Evolutionary conservation across 2,113 vertebrate genomes (phyloP).

Genomic region (Girardinichthys multiradiatus): DNA sequence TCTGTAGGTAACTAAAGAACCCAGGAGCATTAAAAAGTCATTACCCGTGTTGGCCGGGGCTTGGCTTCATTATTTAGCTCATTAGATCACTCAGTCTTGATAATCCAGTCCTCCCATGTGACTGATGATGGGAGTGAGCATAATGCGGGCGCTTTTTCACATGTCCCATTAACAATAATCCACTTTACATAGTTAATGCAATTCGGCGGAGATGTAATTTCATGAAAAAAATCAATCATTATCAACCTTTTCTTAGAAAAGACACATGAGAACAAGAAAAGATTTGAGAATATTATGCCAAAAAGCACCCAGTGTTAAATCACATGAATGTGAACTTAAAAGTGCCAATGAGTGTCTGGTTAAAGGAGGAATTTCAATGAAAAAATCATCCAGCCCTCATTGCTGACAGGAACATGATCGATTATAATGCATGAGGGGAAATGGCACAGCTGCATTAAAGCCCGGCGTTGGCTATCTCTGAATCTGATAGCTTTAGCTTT

Average conservation of each 20-base stretch:
- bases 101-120: constrained; percentile 52
- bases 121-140: constrained; percentile 53
- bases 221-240: constrained; percentile 71
- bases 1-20: constrained; percentile 43
- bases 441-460: constrained; percentile 70
- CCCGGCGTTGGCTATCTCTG: constrained; percentile 43
- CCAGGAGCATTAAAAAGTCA: constrained; percentile 64
- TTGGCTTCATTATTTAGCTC: constrained; percentile 67
- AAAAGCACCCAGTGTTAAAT: constrained; percentile 35
- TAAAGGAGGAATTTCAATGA: constrained; percentile 35
- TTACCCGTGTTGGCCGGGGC: constrained; percentile 55
- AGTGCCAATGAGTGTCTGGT: constrained; percentile 30
- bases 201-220: constrained; percentile 65
- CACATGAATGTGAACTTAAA: constrained; percentile 28
- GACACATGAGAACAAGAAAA: constrained; percentile 28
- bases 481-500: constrained; percentile 63
- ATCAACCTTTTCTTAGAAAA: constrained; percentile 44
- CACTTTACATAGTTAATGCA: constrained; percentile 68
- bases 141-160: constrained; percentile 50
- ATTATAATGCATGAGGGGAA: constrained; percentile 67
- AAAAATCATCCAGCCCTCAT: constrained; percentile 36
- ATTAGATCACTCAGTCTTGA: constrained; percentile 58
- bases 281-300: constrained; percentile 30
- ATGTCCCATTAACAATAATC: constrained; percentile 72
- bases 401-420: constrained; percentile 66